Evolutionary conservation across 2,888 invertebrate species (phyloP), one percentile per base, ranked within the genome.

Genomic region (Chaetoderma sp.): DNA sequence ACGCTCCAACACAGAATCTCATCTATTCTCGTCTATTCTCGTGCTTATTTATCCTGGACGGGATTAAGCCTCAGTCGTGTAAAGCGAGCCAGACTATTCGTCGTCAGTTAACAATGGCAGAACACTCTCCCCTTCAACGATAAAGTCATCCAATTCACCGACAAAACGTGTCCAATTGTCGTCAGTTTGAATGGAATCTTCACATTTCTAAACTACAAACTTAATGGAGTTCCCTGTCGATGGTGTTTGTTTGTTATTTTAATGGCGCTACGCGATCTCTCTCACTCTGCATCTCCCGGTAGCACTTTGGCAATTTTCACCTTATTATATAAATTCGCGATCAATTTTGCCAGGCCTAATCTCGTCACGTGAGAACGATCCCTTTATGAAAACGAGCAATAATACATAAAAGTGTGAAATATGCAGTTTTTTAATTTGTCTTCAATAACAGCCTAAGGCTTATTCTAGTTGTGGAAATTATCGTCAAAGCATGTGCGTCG

Each of bases 41-140:
- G 56, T 64, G 63, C 60, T 65, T 75, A 71, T 77, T 77, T 75
- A 77, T 72, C 65, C 68, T 64, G 61, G 64, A 65, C 63, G 44
- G 75, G 79, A 79, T 79, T 78, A 78, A 49, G 62, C 13, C 44
- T 45, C 39, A 47, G 54, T 27, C 45, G 28, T 70, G 65, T 73
- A 75, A 59, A 62, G 61, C 49, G 56, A 42, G 32, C 71, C 71
- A 76, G 78, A 78, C 78, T 68, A 65, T 39, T 59, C 62, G 78
- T 73, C 78, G 75, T 70, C 78, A 66, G 16, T 33, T 47, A n/a
- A 67, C 69, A 78, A 71, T 66, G 58, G 60, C 8, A 13, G 32
- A 36, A 36, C 55, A 54, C 54, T 55, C 56, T 50, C 58, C 45
- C 28, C 32, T 54, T 54, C 39, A 33, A 52, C 32, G 58, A 45